Percentiles rank a stretch among this genome's conserved stretches.
These are phyloP conservation scores for Clarias laeviceps DNA, from an alignment of 2,797 vertebrate species.

Conservation along the genomic window DNA sequence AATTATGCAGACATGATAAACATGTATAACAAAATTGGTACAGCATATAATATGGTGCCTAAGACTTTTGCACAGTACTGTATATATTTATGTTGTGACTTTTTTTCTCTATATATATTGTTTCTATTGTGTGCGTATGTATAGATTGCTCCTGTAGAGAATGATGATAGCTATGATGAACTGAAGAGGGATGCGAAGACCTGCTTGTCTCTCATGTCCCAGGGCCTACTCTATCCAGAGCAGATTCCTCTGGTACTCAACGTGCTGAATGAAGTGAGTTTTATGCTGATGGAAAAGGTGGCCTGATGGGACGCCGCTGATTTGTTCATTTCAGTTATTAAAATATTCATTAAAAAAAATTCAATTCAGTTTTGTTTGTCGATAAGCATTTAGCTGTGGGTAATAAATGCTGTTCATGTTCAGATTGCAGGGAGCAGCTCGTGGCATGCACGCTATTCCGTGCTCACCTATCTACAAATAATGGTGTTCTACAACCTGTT, in stretches of 20 bases:
- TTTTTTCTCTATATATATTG: background rate
- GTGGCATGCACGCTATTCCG: constrained; percentile 93
- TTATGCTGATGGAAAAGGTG: background rate
- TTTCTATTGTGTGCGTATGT: background rate
- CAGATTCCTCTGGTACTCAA: constrained; percentile 93
- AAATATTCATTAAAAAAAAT: too few species aligned
- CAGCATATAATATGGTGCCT: too few species aligned
- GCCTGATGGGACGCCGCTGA: background rate
- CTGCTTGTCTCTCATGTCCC: constrained; percentile 96
- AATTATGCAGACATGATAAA: too few species aligned
- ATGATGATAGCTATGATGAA: constrained; percentile 96
- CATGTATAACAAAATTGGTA: too few species aligned
- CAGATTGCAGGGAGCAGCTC: constrained; percentile 90
- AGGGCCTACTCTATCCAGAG: constrained; percentile 93
- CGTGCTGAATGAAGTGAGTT: constrained; percentile 87
- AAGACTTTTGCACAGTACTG: too few species aligned
- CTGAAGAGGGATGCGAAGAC: constrained; percentile 97
- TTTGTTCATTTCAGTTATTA: background rate
- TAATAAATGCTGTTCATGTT: background rate
- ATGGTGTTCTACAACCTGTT: constrained; percentile 99
- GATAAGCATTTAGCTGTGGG: background rate
- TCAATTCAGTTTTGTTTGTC: background rate
- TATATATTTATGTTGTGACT: too few species aligned
- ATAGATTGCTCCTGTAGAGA: constrained; percentile 96
- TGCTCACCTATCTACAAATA: constrained; percentile 95